Percentiles rank a stretch among this genome's conserved stretches.
Evolutionary conservation across 2,113 vertebrate genomes (phyloP).

Genomic region (Xiphophorus maculatus): DNA sequence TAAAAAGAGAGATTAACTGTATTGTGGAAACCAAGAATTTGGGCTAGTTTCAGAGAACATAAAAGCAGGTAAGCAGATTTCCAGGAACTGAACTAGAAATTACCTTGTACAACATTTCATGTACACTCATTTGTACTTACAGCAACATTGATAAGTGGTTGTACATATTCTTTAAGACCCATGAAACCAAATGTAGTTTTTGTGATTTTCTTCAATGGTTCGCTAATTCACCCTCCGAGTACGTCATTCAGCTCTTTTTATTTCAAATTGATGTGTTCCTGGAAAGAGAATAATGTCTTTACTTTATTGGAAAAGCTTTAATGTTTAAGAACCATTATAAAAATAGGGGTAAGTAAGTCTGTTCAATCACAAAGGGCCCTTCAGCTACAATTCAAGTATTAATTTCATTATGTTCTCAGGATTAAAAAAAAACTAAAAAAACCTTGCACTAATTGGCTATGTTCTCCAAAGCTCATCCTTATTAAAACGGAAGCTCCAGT

Average conservation of each 20-base stretch:
- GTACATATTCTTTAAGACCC: neutral
- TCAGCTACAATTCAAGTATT: slow-evolving; percentile 15
- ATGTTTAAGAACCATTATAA: slow-evolving; percentile 19
- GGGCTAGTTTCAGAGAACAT: slow-evolving; percentile 1
- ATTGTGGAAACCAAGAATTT: neutral
- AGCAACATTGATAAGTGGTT: neutral
- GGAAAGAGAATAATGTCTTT: slow-evolving; percentile 10
- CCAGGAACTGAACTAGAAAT: neutral
- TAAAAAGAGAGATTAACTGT: neutral
- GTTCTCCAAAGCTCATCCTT: slow-evolving; percentile 21
- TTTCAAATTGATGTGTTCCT: slow-evolving; percentile 1
- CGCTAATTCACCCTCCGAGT: neutral
- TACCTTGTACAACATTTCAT: neutral
- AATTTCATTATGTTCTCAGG: slow-evolving; percentile 26
- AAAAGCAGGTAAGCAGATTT: too few species aligned
- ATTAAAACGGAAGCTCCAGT: slow-evolving; percentile 5
- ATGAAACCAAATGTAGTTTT: neutral
- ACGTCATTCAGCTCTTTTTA: neutral
- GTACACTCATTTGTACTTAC: neutral
- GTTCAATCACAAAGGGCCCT: slow-evolving; percentile 20
- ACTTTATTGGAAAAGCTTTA: slow-evolving; percentile 8
- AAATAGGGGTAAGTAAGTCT: neutral
- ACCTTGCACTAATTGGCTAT: slow-evolving; percentile 6
- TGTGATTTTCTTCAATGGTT: neutral
- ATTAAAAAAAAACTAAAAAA: slow-evolving; percentile 5